These are phyloP conservation scores for Ctenosaura bakeri DNA, from an alignment of 2,797 vertebrate genomes.

Conservation along the genomic window DNA sequence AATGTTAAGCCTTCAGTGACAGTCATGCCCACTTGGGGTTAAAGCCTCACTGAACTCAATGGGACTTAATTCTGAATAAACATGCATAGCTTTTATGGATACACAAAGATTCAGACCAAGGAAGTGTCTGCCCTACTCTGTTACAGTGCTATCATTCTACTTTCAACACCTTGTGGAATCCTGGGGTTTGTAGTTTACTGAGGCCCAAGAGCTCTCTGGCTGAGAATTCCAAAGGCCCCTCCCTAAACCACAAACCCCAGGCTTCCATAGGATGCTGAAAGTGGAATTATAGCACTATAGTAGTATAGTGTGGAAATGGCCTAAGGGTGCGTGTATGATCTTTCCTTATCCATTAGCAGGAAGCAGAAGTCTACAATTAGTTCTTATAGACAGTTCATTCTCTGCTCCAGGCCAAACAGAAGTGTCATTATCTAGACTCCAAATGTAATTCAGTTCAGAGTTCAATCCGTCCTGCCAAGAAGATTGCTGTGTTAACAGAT, in stretches of 20 bases:
- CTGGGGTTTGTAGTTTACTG: too few species aligned
- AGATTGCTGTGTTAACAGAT: slow-evolving; percentile 14
- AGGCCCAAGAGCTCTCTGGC: too few species aligned
- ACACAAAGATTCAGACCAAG: not conserved
- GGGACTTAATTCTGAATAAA: not conserved
- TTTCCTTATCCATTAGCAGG: slow-evolving; percentile 1
- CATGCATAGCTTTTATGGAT: slow-evolving; percentile 3
- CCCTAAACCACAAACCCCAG: too few species aligned
- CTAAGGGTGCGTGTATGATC: slow-evolving; percentile 36
- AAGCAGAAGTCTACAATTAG: slow-evolving; percentile 3
- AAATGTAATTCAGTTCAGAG: slow-evolving; percentile 26
- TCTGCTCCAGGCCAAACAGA: not conserved
- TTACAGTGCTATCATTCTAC: too few species aligned
- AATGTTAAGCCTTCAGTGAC: not conserved
- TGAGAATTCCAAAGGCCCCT: too few species aligned
- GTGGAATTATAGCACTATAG: too few species aligned
- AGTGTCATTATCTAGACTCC: slow-evolving; percentile 28
- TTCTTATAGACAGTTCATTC: slow-evolving; percentile 7
- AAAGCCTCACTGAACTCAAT: too few species aligned
- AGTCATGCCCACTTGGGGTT: not conserved
- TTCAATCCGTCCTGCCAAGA: slow-evolving; percentile 18
- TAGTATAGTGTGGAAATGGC: not conserved
- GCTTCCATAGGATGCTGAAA: too few species aligned
- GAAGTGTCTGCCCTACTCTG: too few species aligned
- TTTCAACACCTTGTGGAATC: too few species aligned